Conservation (phyloP, 2,888 invertebrate species). For the Epinotia brunnichana region DNA sequence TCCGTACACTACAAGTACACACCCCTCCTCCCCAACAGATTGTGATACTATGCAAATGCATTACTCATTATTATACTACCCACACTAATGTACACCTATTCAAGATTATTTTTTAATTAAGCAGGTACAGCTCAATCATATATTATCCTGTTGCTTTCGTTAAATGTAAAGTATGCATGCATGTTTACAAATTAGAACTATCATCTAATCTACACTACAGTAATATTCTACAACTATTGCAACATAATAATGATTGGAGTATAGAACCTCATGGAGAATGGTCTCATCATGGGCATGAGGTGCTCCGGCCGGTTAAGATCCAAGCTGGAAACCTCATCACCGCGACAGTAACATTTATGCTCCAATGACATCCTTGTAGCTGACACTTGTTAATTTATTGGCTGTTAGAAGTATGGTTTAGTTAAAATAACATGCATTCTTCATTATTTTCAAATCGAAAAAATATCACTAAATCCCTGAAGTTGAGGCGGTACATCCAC, state of each 20-base stretch:
- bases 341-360: conserved; percentile 74
- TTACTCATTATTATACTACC: not conserved
- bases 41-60: not conserved
- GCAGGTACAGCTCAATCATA: too few species aligned
- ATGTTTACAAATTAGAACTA: not conserved
- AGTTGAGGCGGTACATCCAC: not conserved
- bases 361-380: conserved; percentile 70
- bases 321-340: conserved; percentile 68
- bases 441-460: not conserved
- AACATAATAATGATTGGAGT: conserved; percentile 4
- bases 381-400: conserved; percentile 62
- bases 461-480: not conserved
- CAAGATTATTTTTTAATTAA: too few species aligned
- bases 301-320: conserved; percentile 73
- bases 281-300: conserved; percentile 80
- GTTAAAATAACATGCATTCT: not conserved
- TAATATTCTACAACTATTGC: conserved; percentile 4
- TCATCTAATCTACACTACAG: not conserved
- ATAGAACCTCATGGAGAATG: conserved; percentile 77
- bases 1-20: too few species aligned
- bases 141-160: not conserved
- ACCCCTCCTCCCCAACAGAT: not conserved
- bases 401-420: conserved; percentile 38
- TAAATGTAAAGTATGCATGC: conserved; percentile 5
- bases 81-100: not conserved